Evolutionary conservation across 2,797 vertebrate species (phyloP).

Genomic region (Tarsius wallacei): DNA sequence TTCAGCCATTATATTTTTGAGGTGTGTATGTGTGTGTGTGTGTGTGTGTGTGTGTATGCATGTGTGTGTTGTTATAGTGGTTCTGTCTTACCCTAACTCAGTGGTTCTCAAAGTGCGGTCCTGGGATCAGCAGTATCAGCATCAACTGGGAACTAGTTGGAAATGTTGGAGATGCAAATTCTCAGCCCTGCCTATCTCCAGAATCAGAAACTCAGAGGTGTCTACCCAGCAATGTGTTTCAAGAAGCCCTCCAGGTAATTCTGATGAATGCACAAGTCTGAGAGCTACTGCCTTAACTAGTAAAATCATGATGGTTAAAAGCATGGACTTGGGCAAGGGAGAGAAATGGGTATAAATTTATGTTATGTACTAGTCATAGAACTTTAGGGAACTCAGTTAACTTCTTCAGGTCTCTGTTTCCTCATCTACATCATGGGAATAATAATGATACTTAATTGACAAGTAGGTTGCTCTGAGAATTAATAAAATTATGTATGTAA

Average conservation of each 20-base stretch:
- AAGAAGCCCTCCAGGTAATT: constrained; percentile 14
- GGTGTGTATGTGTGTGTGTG: no score
- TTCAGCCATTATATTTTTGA: not conserved
- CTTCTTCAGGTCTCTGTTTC: not conserved
- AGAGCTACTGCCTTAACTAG: not conserved
- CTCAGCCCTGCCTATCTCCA: not conserved
- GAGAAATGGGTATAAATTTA: not conserved
- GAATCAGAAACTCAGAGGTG: not conserved
- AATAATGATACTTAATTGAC: not conserved
- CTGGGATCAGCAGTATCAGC: not conserved
- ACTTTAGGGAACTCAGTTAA: not conserved
- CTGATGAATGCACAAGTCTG: not conserved
- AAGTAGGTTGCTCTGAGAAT: not conserved
- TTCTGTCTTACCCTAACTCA: not conserved
- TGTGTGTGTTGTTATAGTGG: no score
- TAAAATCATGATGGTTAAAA: not conserved
- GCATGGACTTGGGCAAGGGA: not conserved
- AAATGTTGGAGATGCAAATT: not conserved
- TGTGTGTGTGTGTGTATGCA: no score
- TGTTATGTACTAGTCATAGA: rapidly evolving
- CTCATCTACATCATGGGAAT: not conserved
- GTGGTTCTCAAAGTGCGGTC: not conserved
- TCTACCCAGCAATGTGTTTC: not conserved
- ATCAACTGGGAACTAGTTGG: not conserved
- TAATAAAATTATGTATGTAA: not conserved